phyloP scores from a whole-genome alignment of 2,888 invertebrate species.

The Oxystoma pomonae region DNA sequence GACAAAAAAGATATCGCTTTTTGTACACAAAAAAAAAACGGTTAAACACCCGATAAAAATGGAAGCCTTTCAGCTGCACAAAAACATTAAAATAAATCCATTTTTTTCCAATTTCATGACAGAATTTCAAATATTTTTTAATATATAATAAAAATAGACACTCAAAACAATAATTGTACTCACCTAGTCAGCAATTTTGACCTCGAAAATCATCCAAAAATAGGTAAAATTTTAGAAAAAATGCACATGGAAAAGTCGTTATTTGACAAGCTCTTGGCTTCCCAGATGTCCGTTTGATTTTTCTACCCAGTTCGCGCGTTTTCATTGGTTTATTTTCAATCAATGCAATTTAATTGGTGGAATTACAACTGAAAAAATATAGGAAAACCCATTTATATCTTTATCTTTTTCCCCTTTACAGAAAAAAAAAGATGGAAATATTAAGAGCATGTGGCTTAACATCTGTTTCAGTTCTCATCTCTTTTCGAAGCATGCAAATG shows the following conservation, averaged over 20 bases:
- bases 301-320: slow-evolving; percentile 40
- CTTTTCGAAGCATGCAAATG: too few relatives aligned
- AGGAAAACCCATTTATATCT: too few relatives aligned
- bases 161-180: not conserved
- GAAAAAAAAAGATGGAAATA: too few relatives aligned
- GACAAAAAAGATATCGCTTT: too few relatives aligned
- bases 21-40: too few relatives aligned
- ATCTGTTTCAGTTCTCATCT: too few relatives aligned
- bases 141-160: not conserved
- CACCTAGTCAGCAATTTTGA: not conserved
- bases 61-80: too few relatives aligned
- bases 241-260: slow-evolving; percentile 36
- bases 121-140: not conserved
- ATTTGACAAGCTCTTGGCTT: slow-evolving; percentile 34
- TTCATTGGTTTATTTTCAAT: slow-evolving; percentile 37
- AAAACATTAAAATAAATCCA: too few relatives aligned
- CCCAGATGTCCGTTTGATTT: slow-evolving; percentile 30
- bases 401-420: too few relatives aligned
- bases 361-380: too few relatives aligned
- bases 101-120: not conserved
- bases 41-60: too few relatives aligned
- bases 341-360: slow-evolving; percentile 33
- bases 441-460: too few relatives aligned
- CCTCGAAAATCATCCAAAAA: not conserved
- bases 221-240: slow-evolving; percentile 25